Conservation (phyloP, 2,797 vertebrate species). For the Myripristis murdjan region DNA sequence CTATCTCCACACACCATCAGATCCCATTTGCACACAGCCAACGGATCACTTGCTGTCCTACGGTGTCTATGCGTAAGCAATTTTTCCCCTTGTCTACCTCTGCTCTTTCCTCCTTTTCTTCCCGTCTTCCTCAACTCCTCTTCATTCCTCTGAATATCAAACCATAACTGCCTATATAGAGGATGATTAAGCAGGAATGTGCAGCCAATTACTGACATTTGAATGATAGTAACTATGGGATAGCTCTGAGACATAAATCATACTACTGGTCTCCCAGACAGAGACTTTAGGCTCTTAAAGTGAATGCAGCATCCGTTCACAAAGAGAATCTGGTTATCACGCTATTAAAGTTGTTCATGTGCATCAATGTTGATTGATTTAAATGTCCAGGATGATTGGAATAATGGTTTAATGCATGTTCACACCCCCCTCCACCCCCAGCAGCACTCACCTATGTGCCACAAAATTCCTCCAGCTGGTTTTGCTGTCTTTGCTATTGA, state of each 20-base stretch:
- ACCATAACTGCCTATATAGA: slow-evolving; percentile 62
- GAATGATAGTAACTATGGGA: slow-evolving; percentile 48
- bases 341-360: slow-evolving; percentile 20
- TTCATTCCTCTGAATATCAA: slow-evolving; percentile 64
- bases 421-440: too few species aligned
- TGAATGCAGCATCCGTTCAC: slow-evolving; percentile 24
- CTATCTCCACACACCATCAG: slow-evolving; percentile 51
- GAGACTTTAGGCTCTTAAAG: slow-evolving; percentile 40
- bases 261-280: slow-evolving; percentile 40
- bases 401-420: slow-evolving; percentile 19
- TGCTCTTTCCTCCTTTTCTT: slow-evolving; percentile 34
- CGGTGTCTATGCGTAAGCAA: slow-evolving; percentile 49
- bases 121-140: slow-evolving; percentile 47
- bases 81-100: slow-evolving; percentile 58
- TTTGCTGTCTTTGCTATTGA: slow-evolving; percentile 51
- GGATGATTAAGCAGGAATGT: slow-evolving; percentile 67
- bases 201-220: slow-evolving; percentile 70
- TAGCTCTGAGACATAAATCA: slow-evolving; percentile 51
- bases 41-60: slow-evolving; percentile 60
- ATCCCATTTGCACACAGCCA: slow-evolving; percentile 63
- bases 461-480: slow-evolving; percentile 30
- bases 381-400: slow-evolving; percentile 31
- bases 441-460: slow-evolving; percentile 21
- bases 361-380: slow-evolving; percentile 34
- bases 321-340: slow-evolving; percentile 15